Evolutionary conservation across 2,797 vertebrate species (phyloP), one percentile per base, ranked within the genome.

Genomic region (Balearica regulorum): DNA sequence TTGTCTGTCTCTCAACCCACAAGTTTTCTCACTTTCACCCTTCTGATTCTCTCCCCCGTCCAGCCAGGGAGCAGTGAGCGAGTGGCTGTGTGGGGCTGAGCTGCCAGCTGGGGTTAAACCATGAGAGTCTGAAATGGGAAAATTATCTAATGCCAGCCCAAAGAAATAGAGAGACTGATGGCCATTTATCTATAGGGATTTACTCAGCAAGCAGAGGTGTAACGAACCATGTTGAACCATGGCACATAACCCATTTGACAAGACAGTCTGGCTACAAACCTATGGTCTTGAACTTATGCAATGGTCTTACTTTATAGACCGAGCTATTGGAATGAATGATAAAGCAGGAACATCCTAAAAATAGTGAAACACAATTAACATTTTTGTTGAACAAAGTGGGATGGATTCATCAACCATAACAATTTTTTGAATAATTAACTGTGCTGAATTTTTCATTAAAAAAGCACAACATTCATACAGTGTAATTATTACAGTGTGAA

Each of bases 321-420:
- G 25, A 49, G 51, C 33, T 44, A 53, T 33, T 65, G 80, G 43
- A 83, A 80, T 54, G 77, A 84, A 54, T 49, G 53, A 49, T 64
- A 70, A 89, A 83, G 53, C 48, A 90, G 39, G 80, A 95, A 51
- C 31, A 87, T 35, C 60, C 83, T 71, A 93, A 92, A 92, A 91
- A 41, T 26, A 85, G 60, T 24, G 41, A 92, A 73, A 71, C n/a
- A 72, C 2, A 1, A 90, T 83, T 73, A 90, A 78, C 24, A 60
- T 71, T 96, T 92, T 84, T 90, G 72, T 89, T 90, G 71, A 94
- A 86, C 10, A 41, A 55, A 60, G 43, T 81, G 39, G 86, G 76
- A 93, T 95, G 65, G 76, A 72, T 85, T 96, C 22, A 83, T 87
- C 78, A 93, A 82, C 61, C 16, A 6, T n/a, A 93, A 89, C 33